Evolutionary conservation across 2,888 invertebrate species (phyloP).

Genomic region (Scaptomyza caliginosa): DNA sequence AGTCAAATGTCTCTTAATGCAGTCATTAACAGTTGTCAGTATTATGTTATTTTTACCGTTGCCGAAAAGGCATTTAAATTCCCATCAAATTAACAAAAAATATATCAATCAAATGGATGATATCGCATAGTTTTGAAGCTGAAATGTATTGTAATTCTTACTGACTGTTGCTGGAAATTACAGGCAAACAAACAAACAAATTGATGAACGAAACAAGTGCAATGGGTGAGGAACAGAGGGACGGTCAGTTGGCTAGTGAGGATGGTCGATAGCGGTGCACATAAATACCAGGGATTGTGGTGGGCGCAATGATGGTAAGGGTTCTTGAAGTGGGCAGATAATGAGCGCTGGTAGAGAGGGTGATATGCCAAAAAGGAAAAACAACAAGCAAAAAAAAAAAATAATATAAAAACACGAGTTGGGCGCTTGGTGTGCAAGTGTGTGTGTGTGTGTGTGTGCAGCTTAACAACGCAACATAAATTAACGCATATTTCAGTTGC

Average conservation of each 20-base stretch:
- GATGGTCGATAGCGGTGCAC: conserved; percentile 2
- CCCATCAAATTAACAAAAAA: conserved; percentile 27
- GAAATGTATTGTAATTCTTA: conserved; percentile 30
- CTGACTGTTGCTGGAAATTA: conserved; percentile 20
- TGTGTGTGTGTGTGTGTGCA: conserved; percentile 33
- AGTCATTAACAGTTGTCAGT: conserved; percentile 30
- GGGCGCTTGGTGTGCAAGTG: conserved; percentile 9
- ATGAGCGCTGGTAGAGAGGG: conserved; percentile 30
- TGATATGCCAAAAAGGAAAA: conserved; percentile 18
- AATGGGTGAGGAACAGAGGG: not conserved
- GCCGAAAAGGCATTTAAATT: conserved; percentile 20
- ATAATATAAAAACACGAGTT: not conserved
- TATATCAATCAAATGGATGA: conserved; percentile 33
- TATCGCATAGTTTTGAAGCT: conserved; percentile 35
- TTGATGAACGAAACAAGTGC: conserved; percentile 13
- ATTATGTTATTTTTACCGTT: not conserved
- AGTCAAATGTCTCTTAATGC: not conserved
- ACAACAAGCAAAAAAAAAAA: not conserved
- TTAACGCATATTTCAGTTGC: conserved; percentile 77
- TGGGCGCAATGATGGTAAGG: not conserved
- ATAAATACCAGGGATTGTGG: conserved; percentile 22
- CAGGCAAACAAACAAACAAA: conserved; percentile 35
- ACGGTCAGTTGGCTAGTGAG: not conserved
- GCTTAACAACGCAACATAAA: conserved; percentile 70
- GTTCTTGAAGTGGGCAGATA: conserved; percentile 38